These are phyloP conservation scores for Rhagonycha lutea DNA, from an alignment of 2,888 invertebrate species.

Conservation along the genomic window DNA sequence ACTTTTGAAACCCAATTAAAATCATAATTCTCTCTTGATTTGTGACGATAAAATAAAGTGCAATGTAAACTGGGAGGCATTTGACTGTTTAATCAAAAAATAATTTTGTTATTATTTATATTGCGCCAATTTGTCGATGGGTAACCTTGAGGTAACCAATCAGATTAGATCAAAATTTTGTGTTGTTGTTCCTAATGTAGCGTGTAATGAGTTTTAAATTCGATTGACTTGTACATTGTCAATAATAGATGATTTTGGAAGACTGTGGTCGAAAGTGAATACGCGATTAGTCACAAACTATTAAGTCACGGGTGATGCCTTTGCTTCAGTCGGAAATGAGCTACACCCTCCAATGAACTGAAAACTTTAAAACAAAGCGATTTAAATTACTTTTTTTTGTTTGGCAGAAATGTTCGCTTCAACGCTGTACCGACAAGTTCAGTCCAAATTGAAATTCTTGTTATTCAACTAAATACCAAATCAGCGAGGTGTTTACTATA, in stretches of 20 bases:
- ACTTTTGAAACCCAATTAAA: neutral
- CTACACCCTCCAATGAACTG: constrained; percentile 34
- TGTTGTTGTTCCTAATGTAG: constrained; percentile 5
- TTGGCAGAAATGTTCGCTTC: constrained; percentile 29
- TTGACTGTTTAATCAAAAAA: neutral
- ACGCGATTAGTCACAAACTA: constrained; percentile 25
- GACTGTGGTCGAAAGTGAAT: constrained; percentile 9
- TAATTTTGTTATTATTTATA: neutral
- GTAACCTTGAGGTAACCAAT: neutral
- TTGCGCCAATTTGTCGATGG: neutral
- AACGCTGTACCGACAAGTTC: constrained; percentile 26
- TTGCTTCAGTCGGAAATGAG: constrained; percentile 29
- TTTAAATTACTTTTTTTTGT: constrained; percentile 32
- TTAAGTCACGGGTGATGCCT: constrained; percentile 25
- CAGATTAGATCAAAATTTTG: neutral
- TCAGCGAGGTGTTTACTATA: neutral
- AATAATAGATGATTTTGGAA: constrained; percentile 5
- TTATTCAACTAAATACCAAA: constrained; percentile 26
- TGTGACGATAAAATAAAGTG: neutral
- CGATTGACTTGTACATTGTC: constrained; percentile 19
- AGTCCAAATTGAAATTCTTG: constrained; percentile 33
- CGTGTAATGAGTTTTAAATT: constrained; percentile 20
- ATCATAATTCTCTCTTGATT: neutral
- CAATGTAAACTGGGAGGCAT: neutral
- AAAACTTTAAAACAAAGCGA: constrained; percentile 34